Evolutionary conservation across 2,797 vertebrate genomes (phyloP), one percentile per base, ranked within the genome.

Genomic region (Trachurus trachurus): DNA sequence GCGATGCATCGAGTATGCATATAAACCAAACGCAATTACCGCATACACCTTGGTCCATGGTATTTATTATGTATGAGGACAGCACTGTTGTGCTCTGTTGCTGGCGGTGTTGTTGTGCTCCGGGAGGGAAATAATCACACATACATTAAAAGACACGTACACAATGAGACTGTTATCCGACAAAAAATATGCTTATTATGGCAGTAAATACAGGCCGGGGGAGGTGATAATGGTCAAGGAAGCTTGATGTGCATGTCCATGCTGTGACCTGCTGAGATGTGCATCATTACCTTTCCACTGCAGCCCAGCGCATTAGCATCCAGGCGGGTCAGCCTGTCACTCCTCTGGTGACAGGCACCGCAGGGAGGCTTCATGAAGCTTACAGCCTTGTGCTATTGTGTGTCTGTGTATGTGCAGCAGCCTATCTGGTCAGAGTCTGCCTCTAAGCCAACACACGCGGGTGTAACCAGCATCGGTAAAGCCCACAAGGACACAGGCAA

Each of bases 21-120:
- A 84, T 86, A 40, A 75, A 80, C 74, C 81, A 60, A 86, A 90
- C 89, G 73, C 63, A 68, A 70, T 29, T 65, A 69, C 69, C 62
- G 66, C 66, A 68, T 58, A 75, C 82, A 84, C 71, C 67, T 82
- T 58, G 64, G 53, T 71, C n/a, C 50, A 39, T 45, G 54, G 50
- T 22, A 68, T 85, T 79, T 80, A 84, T 84, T 85, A 88, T 90
- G 77, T 42, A 89, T 86, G 73, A 87, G 58, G 66, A 84, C 64
- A 67, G 40, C 42, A 59, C 47, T 66, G 75, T 74, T 73, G 65
- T 9, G 45, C 45, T 49, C 52, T 63, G 75, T 74, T 73, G 62
- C 76, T 72, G 12, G 0, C 17, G 53, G 34, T 52, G 60, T 63
- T 64, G 57, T 67, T 66, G 40, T 34, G 63, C 47, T 81, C 45